Base-by-base conservation (phyloP, 2,113 vertebrate genomes). In the Edolisoma coerulescens region DNA sequence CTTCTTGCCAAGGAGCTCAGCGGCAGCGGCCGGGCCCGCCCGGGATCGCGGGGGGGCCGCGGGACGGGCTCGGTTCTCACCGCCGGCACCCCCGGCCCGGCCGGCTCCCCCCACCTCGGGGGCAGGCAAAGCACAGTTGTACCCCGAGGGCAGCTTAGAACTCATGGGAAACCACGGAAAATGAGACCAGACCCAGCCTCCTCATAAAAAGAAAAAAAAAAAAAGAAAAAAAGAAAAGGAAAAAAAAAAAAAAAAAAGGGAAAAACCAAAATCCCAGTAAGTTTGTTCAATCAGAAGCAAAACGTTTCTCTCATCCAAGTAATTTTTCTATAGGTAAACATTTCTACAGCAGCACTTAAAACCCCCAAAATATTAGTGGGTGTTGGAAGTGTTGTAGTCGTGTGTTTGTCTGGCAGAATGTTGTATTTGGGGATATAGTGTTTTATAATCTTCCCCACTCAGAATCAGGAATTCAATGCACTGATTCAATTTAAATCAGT, bases 1-100 rank as follows among this genome's bases (percentile, higher is more conserved):
- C 97, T 97, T 49, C 95, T 63, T 97, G 97, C 65, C 84, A 16
- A 35, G 39, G 30, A 26, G 28, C 0, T 41, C 21, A 63, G 74
- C 4, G 60, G 59, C 92, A 93, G 57, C 33, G 32, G 41, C 30
- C 17, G 8, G 26, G 23, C 12, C 11, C 20, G 12, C 21, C 52
- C 30, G 53, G 35, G 49, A 28, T 28, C 49, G 15, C 32, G 3
- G 19, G 5, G 33, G 17, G 7, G 3, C 13, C 6, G 3, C 76
- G 21, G 30, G 7, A 47, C 19, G 9, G 35, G 22, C 19, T 11
- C 23, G 6, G 30, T 7, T 17, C 24, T 56, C 44, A 8, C 16
- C 35, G 0, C 52, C 70, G 28, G 10, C 33, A 8, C 18, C n/a
- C 1, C 39, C 52, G 35, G 13, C 32, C 67, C 57, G 41, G 10